Conservation (phyloP, 2,113 vertebrate genomes). For the Ophiodon elongatus region DNA sequence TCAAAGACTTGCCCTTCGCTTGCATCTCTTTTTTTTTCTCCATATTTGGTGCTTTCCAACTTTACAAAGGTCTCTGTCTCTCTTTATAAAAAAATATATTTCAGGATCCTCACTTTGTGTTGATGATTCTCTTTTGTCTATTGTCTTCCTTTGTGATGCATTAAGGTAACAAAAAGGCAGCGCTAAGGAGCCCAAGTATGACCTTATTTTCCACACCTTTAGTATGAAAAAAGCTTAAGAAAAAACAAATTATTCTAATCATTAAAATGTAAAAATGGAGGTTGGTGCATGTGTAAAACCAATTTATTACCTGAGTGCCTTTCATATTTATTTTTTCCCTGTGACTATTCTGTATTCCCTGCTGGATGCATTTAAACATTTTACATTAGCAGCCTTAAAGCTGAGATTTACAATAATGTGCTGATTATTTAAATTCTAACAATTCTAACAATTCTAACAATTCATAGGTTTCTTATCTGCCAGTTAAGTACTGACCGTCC, state of each 20-base stretch:
- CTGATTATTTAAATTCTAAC: conserved; percentile 9
- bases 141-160: conserved; percentile 8
- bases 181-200: background rate
- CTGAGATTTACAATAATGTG: conserved; percentile 20
- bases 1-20: conserved; percentile 42
- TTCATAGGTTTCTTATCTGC: background rate
- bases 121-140: conserved; percentile 18
- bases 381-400: conserved; percentile 23
- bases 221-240: conserved; percentile 7
- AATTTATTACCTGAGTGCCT: conserved; percentile 66
- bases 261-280: conserved; percentile 36
- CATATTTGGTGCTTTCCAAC: conserved; percentile 25
- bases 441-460: too few species aligned
- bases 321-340: conserved; percentile 34
- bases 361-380: conserved; percentile 17
- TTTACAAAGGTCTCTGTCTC: conserved; percentile 33
- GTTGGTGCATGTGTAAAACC: conserved; percentile 38
- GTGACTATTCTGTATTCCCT: background rate
- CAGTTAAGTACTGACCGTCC: background rate
- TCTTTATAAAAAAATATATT: conserved; percentile 30
- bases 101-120: conserved; percentile 21
- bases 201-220: conserved; percentile 7
- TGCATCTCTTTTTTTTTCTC: conserved; percentile 18
- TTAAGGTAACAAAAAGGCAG: conserved; percentile 12
- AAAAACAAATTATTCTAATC: conserved; percentile 40